Conservation (phyloP, 2,888 invertebrate species). For the Troides helena region DNA sequence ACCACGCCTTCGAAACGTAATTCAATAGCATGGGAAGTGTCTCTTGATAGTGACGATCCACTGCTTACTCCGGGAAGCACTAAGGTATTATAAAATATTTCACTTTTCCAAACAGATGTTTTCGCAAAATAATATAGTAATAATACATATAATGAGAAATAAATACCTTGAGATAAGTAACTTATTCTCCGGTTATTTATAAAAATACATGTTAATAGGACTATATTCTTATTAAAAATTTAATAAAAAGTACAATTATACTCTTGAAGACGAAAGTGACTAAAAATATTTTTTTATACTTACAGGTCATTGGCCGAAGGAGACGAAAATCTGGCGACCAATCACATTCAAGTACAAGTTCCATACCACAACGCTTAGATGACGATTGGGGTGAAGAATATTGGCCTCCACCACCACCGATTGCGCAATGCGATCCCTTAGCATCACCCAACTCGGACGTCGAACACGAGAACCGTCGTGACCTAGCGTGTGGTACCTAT, state of each 20-base stretch:
- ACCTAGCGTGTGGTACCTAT: slow-evolving; percentile 85
- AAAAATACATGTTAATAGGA: no score
- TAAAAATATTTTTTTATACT: not conserved
- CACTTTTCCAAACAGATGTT: not conserved
- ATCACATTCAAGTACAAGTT: slow-evolving; percentile 85
- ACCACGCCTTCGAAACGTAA: slow-evolving; percentile 85
- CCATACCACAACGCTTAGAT: slow-evolving; percentile 83
- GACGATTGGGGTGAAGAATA: slow-evolving; percentile 83
- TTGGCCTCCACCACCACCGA: slow-evolving; percentile 87
- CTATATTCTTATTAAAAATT: no score
- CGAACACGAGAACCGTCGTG: slow-evolving; percentile 63
- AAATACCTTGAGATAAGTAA: not conserved
- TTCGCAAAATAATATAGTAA: not conserved
- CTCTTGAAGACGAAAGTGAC: no score
- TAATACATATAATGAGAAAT: no score
- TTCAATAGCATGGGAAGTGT: slow-evolving; percentile 93
- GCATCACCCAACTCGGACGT: slow-evolving; percentile 85
- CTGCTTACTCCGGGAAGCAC: slow-evolving; percentile 85
- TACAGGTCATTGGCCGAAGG: slow-evolving; percentile 80
- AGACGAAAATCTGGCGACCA: slow-evolving; percentile 79
- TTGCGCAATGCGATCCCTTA: slow-evolving; percentile 82
- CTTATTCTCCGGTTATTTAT: not conserved
- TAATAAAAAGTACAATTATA: no score
- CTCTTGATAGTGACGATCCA: slow-evolving; percentile 85
- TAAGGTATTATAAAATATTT: slow-evolving; percentile 65